Percentiles rank a stretch among this genome's conserved stretches.
Evolutionary conservation across 2,113 vertebrate species (phyloP).

Genomic region (Electrona antarctica): DNA sequence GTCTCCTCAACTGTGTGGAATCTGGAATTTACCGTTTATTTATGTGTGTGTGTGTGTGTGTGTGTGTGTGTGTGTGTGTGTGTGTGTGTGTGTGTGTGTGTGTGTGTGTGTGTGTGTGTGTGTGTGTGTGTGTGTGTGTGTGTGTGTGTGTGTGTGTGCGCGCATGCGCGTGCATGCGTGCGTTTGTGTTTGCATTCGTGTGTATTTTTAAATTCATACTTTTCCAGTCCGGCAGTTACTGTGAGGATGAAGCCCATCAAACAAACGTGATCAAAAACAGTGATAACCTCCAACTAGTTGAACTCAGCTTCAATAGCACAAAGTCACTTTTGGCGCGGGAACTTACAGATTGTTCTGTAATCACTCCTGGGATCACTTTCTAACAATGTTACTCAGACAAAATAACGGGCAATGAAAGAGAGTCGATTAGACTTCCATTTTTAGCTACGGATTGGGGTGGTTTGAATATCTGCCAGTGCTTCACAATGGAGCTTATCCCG

Average conservation of each 20-base stretch:
- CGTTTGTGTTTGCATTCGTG: neutral
- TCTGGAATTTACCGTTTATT: constrained; percentile 41
- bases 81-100: constrained; percentile 4
- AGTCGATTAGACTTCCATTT: constrained; percentile 56
- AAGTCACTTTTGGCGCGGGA: constrained; percentile 14
- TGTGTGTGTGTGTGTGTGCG: constrained; percentile 14
- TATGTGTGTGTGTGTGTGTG: constrained; percentile 30
- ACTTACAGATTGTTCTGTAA: constrained; percentile 22
- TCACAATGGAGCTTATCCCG: constrained; percentile 55
- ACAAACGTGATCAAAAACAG: neutral
- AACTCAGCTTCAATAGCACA: constrained; percentile 9
- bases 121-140: constrained; percentile 18
- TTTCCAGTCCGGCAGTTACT: no score
- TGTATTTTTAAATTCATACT: neutral
- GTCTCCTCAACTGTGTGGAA: constrained; percentile 32
- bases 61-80: neutral
- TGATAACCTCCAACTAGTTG: constrained; percentile 32
- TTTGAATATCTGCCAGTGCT: constrained; percentile 46
- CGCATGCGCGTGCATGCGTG: neutral
- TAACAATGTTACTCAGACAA: constrained; percentile 17
- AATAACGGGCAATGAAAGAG: constrained; percentile 26
- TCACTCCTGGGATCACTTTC: constrained; percentile 30
- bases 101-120: constrained; percentile 16
- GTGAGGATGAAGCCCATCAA: no score
- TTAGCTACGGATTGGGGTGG: constrained; percentile 33